Conservation (phyloP, 2,888 invertebrate genomes). For the Doris montereyensis region DNA sequence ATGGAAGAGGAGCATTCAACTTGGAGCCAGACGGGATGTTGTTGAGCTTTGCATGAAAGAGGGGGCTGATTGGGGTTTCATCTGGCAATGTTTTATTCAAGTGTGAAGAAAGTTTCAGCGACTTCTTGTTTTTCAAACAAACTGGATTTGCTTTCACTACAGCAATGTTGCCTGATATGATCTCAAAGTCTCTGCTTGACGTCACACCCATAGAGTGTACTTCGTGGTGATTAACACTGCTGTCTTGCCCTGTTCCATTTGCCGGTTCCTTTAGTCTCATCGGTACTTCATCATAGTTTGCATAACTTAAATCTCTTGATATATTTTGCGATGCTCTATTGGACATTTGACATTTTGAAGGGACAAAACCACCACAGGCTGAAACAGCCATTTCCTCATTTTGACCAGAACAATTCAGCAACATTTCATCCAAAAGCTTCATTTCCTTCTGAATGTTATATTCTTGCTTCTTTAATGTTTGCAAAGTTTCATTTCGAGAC, state of each 20-base stretch:
- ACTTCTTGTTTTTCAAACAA: not conserved
- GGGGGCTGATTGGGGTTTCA: conserved; percentile 49
- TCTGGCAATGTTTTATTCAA: conserved; percentile 34
- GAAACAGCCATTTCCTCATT: conserved; percentile 13
- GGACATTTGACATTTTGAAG: not conserved
- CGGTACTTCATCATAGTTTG: conserved; percentile 1
- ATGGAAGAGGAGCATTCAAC: conserved; percentile 61
- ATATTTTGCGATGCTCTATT: not conserved
- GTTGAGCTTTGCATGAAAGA: conserved; percentile 55
- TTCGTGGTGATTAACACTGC: not conserved
- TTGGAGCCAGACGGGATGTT: conserved; percentile 56
- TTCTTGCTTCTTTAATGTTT: conserved; percentile 58
- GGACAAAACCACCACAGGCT: not conserved
- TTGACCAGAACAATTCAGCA: conserved; percentile 51
- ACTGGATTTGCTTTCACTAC: not conserved
- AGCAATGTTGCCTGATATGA: conserved; percentile 40
- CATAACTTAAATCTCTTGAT: not conserved
- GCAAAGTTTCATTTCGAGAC: too few relatives aligned
- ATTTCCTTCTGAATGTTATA: conserved; percentile 61
- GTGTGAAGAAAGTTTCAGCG: not conserved
- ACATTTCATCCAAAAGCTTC: conserved; percentile 63
- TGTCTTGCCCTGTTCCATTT: not conserved
- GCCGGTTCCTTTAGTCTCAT: not conserved
- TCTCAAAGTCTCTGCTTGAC: conserved; percentile 20
- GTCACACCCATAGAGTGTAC: not conserved